Evolutionary conservation across 1,140 invertebrate genomes (phyloP).

Genomic region (Cotesia vestalis): DNA sequence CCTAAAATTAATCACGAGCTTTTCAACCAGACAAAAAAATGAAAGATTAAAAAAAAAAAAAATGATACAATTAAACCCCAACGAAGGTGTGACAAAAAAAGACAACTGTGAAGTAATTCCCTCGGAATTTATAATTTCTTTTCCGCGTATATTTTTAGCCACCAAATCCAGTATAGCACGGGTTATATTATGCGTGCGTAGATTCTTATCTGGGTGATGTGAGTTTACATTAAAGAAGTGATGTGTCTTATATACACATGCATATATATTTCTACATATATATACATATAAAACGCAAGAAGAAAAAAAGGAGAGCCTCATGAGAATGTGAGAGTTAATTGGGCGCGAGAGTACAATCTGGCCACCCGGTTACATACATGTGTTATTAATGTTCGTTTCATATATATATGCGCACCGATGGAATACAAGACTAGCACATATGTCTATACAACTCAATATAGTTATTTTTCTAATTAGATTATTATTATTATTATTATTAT

Average conservation of each 20-base stretch:
- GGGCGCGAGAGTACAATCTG: slow-evolving; percentile 19
- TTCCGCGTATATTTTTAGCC: slow-evolving; percentile 34
- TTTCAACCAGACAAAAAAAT: no score
- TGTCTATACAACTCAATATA: no score
- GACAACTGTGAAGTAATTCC: slow-evolving; percentile 1
- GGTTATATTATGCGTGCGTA: slow-evolving; percentile 14
- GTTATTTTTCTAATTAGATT: no score
- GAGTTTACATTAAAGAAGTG: slow-evolving; percentile 30
- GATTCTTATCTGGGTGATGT: slow-evolving; percentile 29
- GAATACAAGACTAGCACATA: no score
- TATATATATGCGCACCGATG: neutral
- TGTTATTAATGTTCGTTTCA: neutral
- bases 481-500: no score
- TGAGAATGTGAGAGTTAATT: slow-evolving; percentile 36
- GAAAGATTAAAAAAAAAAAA: neutral
- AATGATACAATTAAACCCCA: neutral
- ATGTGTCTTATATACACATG: neutral
- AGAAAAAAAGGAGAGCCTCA: slow-evolving; percentile 2
- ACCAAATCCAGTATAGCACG: slow-evolving; percentile 5
- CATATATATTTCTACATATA: no score
- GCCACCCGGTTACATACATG: slow-evolving; percentile 16
- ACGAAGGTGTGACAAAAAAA: neutral
- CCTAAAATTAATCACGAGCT: no score
- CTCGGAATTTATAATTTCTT: slow-evolving; percentile 15
- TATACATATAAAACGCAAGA: neutral